A percentile compares a stretch with the other conserved stretches of the same genome.
These are phyloP conservation scores for Heteromyza rotundicornis DNA, from an alignment of 2,888 invertebrate genomes.

Conservation along the genomic window DNA sequence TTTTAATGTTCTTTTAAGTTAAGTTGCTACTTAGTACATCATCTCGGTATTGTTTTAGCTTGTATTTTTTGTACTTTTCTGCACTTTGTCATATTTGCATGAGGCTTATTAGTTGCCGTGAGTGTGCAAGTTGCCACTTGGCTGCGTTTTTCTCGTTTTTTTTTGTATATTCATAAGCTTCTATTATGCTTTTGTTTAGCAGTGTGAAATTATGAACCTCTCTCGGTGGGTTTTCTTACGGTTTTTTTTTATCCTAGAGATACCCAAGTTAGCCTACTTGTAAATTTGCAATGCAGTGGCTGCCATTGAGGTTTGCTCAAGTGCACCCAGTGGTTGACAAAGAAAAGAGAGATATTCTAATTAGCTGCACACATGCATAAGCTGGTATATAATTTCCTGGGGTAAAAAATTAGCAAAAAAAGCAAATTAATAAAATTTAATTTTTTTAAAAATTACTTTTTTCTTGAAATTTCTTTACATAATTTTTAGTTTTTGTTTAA, in stretches of 20 bases:
- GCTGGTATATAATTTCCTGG: too few species aligned
- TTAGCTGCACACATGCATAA: conserved; percentile 23
- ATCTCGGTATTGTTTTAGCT: too few species aligned
- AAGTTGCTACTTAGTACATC: too few species aligned
- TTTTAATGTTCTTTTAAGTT: too few species aligned
- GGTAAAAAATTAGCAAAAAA: too few species aligned
- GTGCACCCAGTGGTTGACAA: conserved; percentile 22
- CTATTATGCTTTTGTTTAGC: background rate
- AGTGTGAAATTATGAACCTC: background rate
- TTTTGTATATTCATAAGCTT: conserved; percentile 5
- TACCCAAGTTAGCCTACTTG: conserved; percentile 37
- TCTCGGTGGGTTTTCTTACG: conserved; percentile 6
- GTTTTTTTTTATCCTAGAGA: conserved; percentile 25
- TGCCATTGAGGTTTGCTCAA: conserved; percentile 13
- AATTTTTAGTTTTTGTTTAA: too few species aligned
- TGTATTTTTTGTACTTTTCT: too few species aligned
- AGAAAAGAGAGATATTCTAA: conserved; percentile 14
- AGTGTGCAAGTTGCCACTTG: conserved; percentile 44
- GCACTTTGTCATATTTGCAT: too few species aligned
- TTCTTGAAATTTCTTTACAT: too few species aligned
- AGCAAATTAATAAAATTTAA: too few species aligned
- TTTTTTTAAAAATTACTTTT: too few species aligned
- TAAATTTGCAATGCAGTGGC: too few species aligned
- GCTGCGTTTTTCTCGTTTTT: conserved; percentile 36
- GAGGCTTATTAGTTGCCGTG: conserved; percentile 33